Conservation (phyloP, 2,888 invertebrate species). For the Caenorhabditis becei region DNA sequence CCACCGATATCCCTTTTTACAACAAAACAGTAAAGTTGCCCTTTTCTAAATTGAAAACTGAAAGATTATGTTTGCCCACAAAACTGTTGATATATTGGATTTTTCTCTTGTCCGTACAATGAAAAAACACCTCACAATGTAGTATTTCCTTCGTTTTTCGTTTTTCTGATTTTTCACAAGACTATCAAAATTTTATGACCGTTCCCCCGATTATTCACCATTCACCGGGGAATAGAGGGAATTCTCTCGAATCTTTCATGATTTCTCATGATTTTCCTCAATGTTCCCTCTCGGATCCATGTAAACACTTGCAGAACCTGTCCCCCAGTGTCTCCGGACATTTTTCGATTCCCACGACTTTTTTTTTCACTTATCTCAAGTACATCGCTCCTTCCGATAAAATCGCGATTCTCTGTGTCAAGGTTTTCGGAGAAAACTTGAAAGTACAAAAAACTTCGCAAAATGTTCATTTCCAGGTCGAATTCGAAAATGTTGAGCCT, state of each 20-base stretch:
- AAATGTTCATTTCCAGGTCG: too few relatives aligned
- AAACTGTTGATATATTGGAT: too few relatives aligned
- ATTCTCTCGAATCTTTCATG: not conserved
- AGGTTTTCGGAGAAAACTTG: not conserved
- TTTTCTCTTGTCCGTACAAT: too few relatives aligned
- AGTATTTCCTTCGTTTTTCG: not conserved
- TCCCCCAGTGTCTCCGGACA: too few relatives aligned
- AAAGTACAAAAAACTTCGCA: too few relatives aligned
- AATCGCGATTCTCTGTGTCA: not conserved
- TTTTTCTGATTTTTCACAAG: slow-evolving; percentile 14
- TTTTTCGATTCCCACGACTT: slow-evolving; percentile 1
- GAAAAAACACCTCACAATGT: too few relatives aligned
- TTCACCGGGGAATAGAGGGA: not conserved
- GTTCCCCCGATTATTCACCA: not conserved
- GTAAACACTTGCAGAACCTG: slow-evolving; percentile 5
- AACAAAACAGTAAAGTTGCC: too few relatives aligned
- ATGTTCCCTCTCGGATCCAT: not conserved
- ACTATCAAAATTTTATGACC: slow-evolving; percentile 4
- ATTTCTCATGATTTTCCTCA: not conserved
- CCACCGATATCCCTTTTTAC: too few relatives aligned
- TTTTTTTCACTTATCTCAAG: not conserved
- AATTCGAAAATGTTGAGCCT: slow-evolving; percentile 44
- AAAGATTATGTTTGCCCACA: too few relatives aligned
- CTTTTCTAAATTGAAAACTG: too few relatives aligned
- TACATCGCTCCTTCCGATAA: not conserved